Conservation (phyloP, 2,797 vertebrate genomes). For the Urocyon cinereoargenteus region DNA sequence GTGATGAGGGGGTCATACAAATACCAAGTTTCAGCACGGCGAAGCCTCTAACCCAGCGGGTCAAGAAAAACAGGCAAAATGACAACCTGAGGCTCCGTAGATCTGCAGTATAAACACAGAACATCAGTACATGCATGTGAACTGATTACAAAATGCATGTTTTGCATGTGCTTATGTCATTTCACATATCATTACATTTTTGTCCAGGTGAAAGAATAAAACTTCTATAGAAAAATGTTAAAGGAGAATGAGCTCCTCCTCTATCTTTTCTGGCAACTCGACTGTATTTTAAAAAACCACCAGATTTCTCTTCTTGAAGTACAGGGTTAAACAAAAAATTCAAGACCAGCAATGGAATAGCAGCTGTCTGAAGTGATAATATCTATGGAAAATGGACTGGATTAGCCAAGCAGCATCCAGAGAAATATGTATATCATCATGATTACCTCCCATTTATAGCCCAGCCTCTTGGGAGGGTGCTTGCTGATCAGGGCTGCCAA, state of each 20-base stretch:
- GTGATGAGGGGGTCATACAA: neutral
- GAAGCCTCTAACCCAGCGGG: neutral
- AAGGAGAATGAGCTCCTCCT: neutral
- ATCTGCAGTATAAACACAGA: neutral
- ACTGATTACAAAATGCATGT: neutral
- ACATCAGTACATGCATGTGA: accelerated
- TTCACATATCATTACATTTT: neutral
- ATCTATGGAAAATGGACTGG: slow-evolving; percentile 8
- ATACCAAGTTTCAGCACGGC: neutral
- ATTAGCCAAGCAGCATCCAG: slow-evolving; percentile 34
- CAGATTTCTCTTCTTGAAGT: slow-evolving; percentile 47
- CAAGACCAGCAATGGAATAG: neutral
- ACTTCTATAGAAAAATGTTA: neutral
- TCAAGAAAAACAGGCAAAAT: neutral
- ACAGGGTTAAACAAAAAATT: slow-evolving; percentile 55
- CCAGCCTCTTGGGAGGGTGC: neutral
- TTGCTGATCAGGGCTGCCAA: slow-evolving; percentile 62
- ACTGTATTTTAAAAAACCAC: neutral
- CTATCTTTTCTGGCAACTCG: neutral
- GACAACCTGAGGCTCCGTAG: neutral
- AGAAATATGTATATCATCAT: neutral
- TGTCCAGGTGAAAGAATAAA: neutral
- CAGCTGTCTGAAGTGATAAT: slow-evolving; percentile 31
- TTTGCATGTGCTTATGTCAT: neutral
- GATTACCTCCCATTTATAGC: neutral